phyloP scores from a whole-genome alignment of 2,797 vertebrate species.

The Molossus alvarezi region DNA sequence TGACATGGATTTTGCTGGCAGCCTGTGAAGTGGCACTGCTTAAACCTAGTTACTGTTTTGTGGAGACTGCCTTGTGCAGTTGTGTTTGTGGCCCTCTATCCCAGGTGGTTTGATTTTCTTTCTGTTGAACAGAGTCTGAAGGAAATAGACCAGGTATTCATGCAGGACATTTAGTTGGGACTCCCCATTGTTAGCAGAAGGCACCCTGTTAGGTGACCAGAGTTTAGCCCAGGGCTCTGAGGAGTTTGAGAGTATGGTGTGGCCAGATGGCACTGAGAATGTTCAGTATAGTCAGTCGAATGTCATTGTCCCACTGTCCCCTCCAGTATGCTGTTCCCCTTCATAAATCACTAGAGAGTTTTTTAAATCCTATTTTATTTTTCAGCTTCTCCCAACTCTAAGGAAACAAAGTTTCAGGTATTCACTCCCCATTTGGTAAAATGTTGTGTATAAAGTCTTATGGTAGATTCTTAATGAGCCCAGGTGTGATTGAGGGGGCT shows the following conservation, averaged over 20 bases:
- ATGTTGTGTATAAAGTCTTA: background rate
- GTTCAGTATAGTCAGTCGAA: background rate
- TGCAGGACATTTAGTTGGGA: background rate
- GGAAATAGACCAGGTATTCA: background rate
- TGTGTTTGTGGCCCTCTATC: rapidly evolving
- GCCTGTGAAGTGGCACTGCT: slow-evolving; percentile 48
- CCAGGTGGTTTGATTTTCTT: background rate
- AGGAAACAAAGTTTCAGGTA: slow-evolving; percentile 17
- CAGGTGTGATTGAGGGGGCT: background rate
- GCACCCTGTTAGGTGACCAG: background rate
- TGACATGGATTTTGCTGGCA: slow-evolving; percentile 68
- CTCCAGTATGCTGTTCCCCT: background rate
- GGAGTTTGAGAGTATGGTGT: background rate
- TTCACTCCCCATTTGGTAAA: background rate
- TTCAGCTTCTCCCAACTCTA: background rate
- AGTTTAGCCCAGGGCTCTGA: background rate
- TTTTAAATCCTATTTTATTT: background rate
- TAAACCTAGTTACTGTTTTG: slow-evolving; percentile 45
- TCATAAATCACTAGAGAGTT: background rate
- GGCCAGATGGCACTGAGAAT: background rate
- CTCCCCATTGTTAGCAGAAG: background rate
- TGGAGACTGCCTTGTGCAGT: background rate
- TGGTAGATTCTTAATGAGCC: background rate
- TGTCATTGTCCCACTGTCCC: background rate
- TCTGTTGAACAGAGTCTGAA: background rate